phyloP scores from a whole-genome alignment of 2,113 vertebrate genomes.

The Dicrurus megarhynchus region DNA sequence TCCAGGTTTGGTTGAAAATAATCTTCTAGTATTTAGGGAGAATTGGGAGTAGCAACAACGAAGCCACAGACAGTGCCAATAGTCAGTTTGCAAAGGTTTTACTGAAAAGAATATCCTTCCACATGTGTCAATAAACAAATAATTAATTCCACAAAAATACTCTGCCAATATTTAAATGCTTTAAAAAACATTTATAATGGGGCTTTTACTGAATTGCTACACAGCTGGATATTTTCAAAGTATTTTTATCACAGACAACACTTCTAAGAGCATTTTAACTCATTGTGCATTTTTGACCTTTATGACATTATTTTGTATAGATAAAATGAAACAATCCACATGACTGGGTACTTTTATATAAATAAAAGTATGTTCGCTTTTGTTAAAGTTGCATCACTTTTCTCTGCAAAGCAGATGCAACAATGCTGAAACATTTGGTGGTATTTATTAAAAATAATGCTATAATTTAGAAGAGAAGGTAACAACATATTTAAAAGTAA shows the following conservation, averaged over 20 bases:
- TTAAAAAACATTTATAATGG: not conserved
- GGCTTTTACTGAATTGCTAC: not conserved
- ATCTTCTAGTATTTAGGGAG: not conserved
- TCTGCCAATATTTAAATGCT: not conserved
- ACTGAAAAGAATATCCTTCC: not conserved
- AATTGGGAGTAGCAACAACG: not conserved
- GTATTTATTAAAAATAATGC: constrained; percentile 34
- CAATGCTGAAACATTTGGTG: constrained; percentile 21
- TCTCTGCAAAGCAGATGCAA: constrained; percentile 52
- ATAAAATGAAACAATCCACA: constrained; percentile 56
- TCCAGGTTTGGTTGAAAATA: not conserved
- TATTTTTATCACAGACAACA: not conserved
- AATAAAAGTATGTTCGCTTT: constrained; percentile 21
- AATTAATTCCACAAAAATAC: constrained; percentile 17
- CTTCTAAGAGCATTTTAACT: constrained; percentile 34
- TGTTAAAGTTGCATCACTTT: constrained; percentile 54
- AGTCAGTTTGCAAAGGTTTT: not conserved
- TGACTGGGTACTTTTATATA: constrained; percentile 17
- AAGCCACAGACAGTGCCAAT: not conserved
- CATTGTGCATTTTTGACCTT: constrained; percentile 54
- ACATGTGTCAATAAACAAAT: constrained; percentile 30
- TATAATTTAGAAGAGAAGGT: not conserved
- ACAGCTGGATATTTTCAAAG: constrained; percentile 44
- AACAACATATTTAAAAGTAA: not conserved
- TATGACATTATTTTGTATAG: constrained; percentile 43